Evolutionary conservation across 2,797 vertebrate genomes (phyloP), one percentile per base, ranked within the genome.

Genomic region (Bovichtus diacanthus): DNA sequence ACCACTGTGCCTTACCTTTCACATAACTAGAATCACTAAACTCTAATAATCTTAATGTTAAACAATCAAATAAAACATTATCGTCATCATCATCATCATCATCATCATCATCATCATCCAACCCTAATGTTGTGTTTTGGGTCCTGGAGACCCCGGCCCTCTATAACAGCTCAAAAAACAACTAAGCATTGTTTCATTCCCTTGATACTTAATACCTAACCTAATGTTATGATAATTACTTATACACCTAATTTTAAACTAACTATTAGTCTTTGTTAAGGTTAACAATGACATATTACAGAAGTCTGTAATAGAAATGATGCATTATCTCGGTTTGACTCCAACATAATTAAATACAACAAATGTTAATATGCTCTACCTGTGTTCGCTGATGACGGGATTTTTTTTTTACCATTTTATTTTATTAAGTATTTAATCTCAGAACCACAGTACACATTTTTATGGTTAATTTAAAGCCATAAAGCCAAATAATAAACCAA

Each of bases 391-490:
- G 29, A 7, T 34, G 46, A 66, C 19, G n/a, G 31, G 11, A 54
- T n/a, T n/a, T n/a, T n/a, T 1, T 58, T 46, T 56, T 25, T 47
- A n/a, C 6, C 7, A n/a, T n/a, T 9, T 65, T 19, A 25, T 67
- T 59, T 27, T 56, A 23, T n/a, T 3, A 18, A 8, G 9, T 44
- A 36, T 61, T 44, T 55, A 7, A 68, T 43, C 23, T 49, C 19
- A 76, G 11, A 65, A 60, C 16, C 53, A 74, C 38, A 43, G 11
- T 19, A 15, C 5, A 70, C 11, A 39, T 46, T 13, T 46, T 50
- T 58, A 12, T 59, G 38, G 25, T 71, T 60, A 21, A 44, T 1
- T 59, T n/a, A 29, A 53, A 67, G 43, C 34, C 13, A 63, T n/a
- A n/a, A 59, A 7, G 9, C 2, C 34, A 36, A 46, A 70, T 43